Conservation (phyloP, 2,113 vertebrate species). For the Hepsetus odoe region DNA sequence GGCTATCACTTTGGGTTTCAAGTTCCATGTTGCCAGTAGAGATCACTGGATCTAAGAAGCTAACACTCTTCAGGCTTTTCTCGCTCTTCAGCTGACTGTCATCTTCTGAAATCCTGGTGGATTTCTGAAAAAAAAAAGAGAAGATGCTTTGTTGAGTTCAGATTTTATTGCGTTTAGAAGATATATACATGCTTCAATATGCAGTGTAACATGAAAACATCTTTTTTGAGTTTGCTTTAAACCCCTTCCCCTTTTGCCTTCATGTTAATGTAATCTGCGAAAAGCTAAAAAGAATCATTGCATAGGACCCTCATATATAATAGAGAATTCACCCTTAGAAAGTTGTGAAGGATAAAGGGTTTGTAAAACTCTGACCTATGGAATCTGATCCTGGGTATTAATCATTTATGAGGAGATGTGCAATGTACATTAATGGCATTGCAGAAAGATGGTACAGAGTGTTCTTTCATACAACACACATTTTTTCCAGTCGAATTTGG, state of each 20-base stretch:
- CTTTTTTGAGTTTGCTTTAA: background rate
- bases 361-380: conserved; percentile 55
- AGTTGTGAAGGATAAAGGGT: conserved; percentile 46
- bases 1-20: conserved; percentile 79
- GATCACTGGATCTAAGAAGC: conserved; percentile 81
- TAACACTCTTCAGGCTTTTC: conserved; percentile 81
- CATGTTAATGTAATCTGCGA: conserved; percentile 7
- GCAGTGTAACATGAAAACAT: background rate
- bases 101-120: conserved; percentile 83
- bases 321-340: conserved; percentile 40
- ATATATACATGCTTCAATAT: conserved; percentile 1
- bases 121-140: conserved; percentile 77
- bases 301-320: conserved; percentile 46
- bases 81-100: conserved; percentile 79
- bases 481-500: no score
- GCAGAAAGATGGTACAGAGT: background rate
- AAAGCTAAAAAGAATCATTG: conserved; percentile 33
- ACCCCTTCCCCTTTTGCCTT: background rate
- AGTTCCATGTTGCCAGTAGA: conserved; percentile 86
- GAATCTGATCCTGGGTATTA: conserved; percentile 46
- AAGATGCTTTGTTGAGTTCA: background rate
- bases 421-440: conserved; percentile 19
- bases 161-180: background rate
- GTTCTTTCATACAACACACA: background rate
- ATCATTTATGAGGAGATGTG: conserved; percentile 42